Conservation (phyloP, 2,888 invertebrate genomes). For the Ectemnius lituratus region DNA sequence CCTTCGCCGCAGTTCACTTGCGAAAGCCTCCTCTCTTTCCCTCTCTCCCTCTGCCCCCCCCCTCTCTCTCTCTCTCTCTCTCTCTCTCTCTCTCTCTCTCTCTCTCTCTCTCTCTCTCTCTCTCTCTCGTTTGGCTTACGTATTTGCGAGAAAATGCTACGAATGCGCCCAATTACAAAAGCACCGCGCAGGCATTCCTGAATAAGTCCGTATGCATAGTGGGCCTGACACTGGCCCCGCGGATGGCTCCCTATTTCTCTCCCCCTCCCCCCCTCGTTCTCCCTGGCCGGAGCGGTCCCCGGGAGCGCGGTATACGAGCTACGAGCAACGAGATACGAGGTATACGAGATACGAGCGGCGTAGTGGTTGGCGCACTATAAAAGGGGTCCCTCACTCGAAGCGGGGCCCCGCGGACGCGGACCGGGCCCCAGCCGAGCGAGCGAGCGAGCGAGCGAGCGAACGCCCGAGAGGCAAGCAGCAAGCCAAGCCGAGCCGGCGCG, state of each 20-base stretch:
- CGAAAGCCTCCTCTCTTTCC: constrained; percentile 20
- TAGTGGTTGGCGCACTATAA: constrained; percentile 65
- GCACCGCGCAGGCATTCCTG: constrained; percentile 65
- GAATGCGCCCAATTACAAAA: constrained; percentile 68
- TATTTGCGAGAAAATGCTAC: constrained; percentile 44
- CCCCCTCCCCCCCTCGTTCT: constrained; percentile 11
- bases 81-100: background rate
- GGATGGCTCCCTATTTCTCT: constrained; percentile 37
- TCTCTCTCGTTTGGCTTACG: constrained; percentile 8
- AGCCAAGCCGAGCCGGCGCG: constrained; percentile 58
- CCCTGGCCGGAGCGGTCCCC: constrained; percentile 21
- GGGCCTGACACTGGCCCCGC: constrained; percentile 75
- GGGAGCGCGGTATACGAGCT: constrained; percentile 5
- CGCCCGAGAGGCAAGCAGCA: no score
- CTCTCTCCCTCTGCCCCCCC: no score
- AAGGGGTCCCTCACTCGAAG: constrained; percentile 71
- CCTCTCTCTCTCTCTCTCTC: background rate
- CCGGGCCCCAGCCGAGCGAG: constrained; percentile 66
- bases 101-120: no score
- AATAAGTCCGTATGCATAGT: constrained; percentile 52
- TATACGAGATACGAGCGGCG: constrained; percentile 31
- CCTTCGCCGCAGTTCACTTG: constrained; percentile 1
- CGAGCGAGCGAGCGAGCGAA: constrained; percentile 59
- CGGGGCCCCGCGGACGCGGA: constrained; percentile 70
- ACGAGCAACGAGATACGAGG: constrained; percentile 5